phyloP scores from a whole-genome alignment of 2,113 vertebrate genomes.

The Neogale vison region DNA sequence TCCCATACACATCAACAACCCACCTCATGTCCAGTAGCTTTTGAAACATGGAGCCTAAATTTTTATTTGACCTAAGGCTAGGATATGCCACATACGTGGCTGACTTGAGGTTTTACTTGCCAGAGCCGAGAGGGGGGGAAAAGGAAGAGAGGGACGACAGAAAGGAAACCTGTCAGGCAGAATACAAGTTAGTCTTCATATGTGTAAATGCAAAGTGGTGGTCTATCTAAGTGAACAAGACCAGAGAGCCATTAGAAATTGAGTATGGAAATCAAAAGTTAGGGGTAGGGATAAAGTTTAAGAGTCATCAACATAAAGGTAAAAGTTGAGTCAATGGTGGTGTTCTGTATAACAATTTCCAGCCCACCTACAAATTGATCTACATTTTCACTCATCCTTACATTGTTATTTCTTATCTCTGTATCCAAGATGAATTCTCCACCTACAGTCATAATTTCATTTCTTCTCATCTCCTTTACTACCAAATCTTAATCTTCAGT shows the following conservation, averaged over 20 bases:
- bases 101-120: not conserved
- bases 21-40: not conserved
- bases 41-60: not conserved
- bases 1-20: not conserved
- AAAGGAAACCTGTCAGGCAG: not conserved
- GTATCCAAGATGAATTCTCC: not conserved
- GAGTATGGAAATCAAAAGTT: not conserved
- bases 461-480: not conserved
- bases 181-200: not conserved
- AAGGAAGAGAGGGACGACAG: not conserved
- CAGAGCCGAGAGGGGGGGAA: not conserved
- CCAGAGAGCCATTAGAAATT: not conserved
- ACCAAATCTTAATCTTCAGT: not conserved
- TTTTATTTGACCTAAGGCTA: not conserved
- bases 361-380: not conserved
- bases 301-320: not conserved
- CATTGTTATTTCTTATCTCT: not conserved
- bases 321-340: not conserved
- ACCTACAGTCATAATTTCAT: fast-evolving
- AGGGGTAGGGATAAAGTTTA: not conserved
- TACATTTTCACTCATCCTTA: not conserved
- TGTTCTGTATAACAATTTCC: not conserved
- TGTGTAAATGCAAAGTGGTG: not conserved
- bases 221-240: not conserved
- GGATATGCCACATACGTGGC: not conserved